Evolutionary conservation across 2,888 invertebrate species (phyloP), one percentile per base, ranked within the genome.

Genomic region (Pomacea canaliculata): DNA sequence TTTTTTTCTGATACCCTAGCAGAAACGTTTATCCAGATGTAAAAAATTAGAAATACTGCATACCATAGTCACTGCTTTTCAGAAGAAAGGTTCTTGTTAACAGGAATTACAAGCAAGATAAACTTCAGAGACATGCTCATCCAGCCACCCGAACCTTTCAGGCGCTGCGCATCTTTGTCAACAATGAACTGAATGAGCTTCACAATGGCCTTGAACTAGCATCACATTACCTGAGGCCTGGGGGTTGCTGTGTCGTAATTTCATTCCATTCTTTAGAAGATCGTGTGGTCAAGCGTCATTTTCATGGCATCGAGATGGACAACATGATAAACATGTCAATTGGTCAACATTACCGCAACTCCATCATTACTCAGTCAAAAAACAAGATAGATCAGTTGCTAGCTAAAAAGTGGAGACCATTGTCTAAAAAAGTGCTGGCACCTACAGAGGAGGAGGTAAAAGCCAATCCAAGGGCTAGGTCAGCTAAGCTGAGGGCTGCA

Each of bases 241-340:
- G 94, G 62, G 98, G 98, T 0, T 92, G 94, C 78, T 90, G 98
- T 78, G 94, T 96, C 0, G 94, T 95, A 0, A 93, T 98, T 65
- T 94, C 96, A 19, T 98, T 98, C 90, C 97, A 98, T 91, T 97
- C 97, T 0, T 92, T 97, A 48, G 97, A 98, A 92, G 98, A 98
- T 90, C 95, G 95, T 0, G 95, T 98, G 81, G 95, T 98, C 0
- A 98, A 98, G 90, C 93, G 97, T 16, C 97, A 97, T 90, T 92
- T 98, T 46, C 87, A 89, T 76, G 88, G 85, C 16, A 87, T 90
- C 59, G 87, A 89, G 73, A 79, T 90, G 79, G 86, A 89, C 56
- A 80, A 80, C 10, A 69, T 80, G 37, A 77, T 79, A 3, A 86
- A 82, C 76, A 80, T 84, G 80, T 81, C 82, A 5, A 27, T 85